A percentile compares a stretch with the other conserved stretches of the same genome.
Evolutionary conservation across 2,113 vertebrate genomes (phyloP).

Genomic region (Heterotis niloticus): DNA sequence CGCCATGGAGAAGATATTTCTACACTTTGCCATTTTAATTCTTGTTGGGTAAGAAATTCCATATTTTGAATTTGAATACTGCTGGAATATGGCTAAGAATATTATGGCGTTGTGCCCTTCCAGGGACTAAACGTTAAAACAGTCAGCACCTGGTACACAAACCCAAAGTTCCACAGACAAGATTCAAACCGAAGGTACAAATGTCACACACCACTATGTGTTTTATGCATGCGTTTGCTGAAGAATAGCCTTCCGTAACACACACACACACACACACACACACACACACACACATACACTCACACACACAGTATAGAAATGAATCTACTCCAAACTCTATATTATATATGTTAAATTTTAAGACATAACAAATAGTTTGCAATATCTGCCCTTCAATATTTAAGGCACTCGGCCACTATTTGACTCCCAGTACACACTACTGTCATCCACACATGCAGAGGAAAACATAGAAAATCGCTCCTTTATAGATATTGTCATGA

Average conservation of each 20-base stretch:
- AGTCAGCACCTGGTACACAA: background rate
- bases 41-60: background rate
- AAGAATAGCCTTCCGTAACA: no score
- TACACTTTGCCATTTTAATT: no score
- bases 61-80: background rate
- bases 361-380: background rate
- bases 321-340: background rate
- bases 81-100: background rate
- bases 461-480: background rate
- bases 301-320: background rate
- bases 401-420: background rate
- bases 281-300: no score
- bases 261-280: no score
- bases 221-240: background rate
- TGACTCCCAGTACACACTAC: background rate
- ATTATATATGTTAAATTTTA: background rate
- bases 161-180: background rate
- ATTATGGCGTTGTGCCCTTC: background rate
- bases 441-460: background rate
- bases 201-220: background rate
- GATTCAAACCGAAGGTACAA: background rate
- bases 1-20: no score
- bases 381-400: background rate
- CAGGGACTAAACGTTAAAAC: background rate
- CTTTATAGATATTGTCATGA: background rate